Evolutionary conservation across 2,113 vertebrate genomes (phyloP).

Genomic region (Smithornis capensis): DNA sequence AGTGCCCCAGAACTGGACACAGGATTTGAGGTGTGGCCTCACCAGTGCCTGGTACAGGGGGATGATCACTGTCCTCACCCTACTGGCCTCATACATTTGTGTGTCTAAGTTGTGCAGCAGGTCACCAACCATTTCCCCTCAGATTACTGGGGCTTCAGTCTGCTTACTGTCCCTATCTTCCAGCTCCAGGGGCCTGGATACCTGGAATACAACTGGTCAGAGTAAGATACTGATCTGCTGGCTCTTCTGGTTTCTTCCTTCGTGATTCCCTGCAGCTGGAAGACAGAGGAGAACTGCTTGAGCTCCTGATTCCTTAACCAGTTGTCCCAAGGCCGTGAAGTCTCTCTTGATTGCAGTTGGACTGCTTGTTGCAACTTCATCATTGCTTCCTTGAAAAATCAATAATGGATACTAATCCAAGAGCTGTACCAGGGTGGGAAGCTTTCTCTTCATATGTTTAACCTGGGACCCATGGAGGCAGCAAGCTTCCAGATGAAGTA

Average conservation of each 20-base stretch:
- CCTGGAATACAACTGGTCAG: neutral
- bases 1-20: neutral
- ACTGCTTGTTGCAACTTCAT: neutral
- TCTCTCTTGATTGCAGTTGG: neutral
- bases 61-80: neutral
- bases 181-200: neutral
- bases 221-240: neutral
- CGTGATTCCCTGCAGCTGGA: neutral
- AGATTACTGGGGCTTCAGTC: neutral
- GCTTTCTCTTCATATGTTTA: neutral
- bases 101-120: neutral
- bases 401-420: neutral
- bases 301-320: neutral
- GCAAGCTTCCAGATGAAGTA: rapidly evolving
- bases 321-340: neutral
- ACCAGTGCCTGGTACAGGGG: neutral
- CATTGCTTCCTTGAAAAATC: neutral
- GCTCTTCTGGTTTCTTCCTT: neutral
- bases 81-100: neutral
- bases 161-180: neutral
- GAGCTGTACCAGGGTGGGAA: neutral
- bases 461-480: neutral
- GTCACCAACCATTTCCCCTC: neutral
- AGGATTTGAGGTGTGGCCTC: neutral
- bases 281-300: neutral